Percentiles rank a stretch among this genome's conserved stretches.
Evolutionary conservation across 2,113 vertebrate genomes (phyloP).

Genomic region (Variabilichromis moorii): DNA sequence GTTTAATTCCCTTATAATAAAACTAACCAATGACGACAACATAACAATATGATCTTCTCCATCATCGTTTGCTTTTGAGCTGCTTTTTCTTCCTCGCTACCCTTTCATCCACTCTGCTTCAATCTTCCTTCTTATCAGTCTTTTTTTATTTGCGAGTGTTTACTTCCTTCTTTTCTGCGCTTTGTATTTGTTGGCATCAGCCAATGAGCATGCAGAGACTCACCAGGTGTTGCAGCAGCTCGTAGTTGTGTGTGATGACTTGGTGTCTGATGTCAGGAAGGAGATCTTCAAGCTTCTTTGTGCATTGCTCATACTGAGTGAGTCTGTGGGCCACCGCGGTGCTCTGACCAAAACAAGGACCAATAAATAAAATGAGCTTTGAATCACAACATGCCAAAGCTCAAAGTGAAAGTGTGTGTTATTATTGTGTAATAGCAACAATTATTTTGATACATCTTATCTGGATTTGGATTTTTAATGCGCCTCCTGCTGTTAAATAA

Average conservation of each 20-base stretch:
- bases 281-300: rapidly evolving
- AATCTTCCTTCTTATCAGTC: background rate
- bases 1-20: background rate
- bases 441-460: background rate
- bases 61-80: background rate
- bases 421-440: background rate
- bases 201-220: conserved; percentile 7
- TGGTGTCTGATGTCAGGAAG: background rate
- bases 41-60: background rate
- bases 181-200: background rate
- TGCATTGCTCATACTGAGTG: background rate
- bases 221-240: conserved; percentile 37
- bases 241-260: background rate
- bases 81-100: background rate
- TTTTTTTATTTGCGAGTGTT: background rate
- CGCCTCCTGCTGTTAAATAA: background rate
- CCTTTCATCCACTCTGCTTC: background rate
- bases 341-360: background rate
- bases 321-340: background rate
- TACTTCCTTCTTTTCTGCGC: background rate
- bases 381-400: background rate
- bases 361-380: background rate
- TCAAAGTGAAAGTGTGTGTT: background rate
- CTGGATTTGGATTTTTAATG: background rate
- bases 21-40: background rate